Conservation (phyloP, 2,113 vertebrate species). For the Odocoileus virginianus region DNA sequence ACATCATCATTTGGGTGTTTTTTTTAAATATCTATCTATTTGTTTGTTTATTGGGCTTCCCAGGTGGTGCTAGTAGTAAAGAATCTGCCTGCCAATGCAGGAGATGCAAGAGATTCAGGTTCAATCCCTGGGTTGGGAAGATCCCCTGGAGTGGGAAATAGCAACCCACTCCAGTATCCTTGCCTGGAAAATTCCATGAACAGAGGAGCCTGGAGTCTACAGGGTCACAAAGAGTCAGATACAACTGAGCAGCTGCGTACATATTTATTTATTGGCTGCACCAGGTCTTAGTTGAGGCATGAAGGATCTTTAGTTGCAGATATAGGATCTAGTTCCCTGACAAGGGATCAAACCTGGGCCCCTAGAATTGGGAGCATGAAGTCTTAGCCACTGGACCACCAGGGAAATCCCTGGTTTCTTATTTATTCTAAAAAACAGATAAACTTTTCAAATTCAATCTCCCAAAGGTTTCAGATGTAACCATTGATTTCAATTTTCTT, state of each 20-base stretch:
- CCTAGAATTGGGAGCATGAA: not conserved
- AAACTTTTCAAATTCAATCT: not conserved
- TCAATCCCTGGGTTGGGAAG: not conserved
- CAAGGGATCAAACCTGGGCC: not conserved
- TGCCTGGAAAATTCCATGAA: not conserved
- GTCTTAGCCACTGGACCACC: not conserved
- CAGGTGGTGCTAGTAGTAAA: not conserved
- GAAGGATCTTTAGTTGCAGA: not conserved
- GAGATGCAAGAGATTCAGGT: not conserved
- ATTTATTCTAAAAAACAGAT: not conserved
- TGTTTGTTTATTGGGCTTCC: not conserved
- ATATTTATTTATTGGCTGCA: not conserved
- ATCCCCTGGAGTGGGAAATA: not conserved
- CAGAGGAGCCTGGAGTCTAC: not conserved
- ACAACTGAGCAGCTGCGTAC: not conserved
- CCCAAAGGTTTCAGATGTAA: not conserved
- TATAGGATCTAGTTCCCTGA: not conserved
- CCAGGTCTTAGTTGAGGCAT: not conserved
- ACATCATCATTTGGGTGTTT: not conserved
- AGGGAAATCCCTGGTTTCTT: not conserved
- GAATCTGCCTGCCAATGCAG: not conserved
- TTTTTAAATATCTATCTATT: not conserved
- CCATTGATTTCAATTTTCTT: not conserved
- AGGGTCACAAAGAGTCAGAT: not conserved
- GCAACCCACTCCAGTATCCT: not conserved